Evolutionary conservation across 1,140 invertebrate species (phyloP), one percentile per base, ranked within the genome.

Genomic region (Ceratitis capitata): DNA sequence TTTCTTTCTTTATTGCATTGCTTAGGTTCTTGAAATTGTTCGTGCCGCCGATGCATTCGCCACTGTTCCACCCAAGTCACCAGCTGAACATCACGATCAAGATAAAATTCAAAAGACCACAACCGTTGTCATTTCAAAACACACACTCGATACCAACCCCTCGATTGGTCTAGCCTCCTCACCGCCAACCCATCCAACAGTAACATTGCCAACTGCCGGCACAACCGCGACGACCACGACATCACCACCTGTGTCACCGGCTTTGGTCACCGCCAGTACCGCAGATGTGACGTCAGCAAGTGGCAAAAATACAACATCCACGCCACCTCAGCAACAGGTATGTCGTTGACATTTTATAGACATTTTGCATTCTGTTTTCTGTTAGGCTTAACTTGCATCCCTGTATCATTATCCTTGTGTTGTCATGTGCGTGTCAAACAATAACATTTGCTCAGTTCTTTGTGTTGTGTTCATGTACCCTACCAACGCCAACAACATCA

Each of bases 111-210:
- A 96, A 88, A 97, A 97, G 94, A 98, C 97, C 51, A 98, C 97
- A 58, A 98, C 97, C n/a, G 96, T 98, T 88, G 96, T 98, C 26
- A 97, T 98, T 96, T 97, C 96, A 92, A 97, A 97, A 92, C 97
- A 98, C 91, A 97, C 96, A 49, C 93, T 97, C 84, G 91, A 92
- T 85, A 92, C 91, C 53, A 89, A 92, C 87, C 89, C 91, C n/a
- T 88, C 89, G 78, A 89, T 88, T 35, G 90, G 88, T 83, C 88
- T 89, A 84, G 89, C 90, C 23, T 86, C 89, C 58, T 82, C 88
- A 42, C 49, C 51, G 32, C 51, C 84, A 35, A 58, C 84, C 4
- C 35, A 49, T 7, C 10, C 84, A 4, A 12, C 19, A 32, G 29
- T 69, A 49, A 12, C 84, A 39, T 39, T 35, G 19, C 56, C 84